Base-by-base conservation (phyloP, 2,797 vertebrate genomes). In the Spheniscus humboldti region DNA sequence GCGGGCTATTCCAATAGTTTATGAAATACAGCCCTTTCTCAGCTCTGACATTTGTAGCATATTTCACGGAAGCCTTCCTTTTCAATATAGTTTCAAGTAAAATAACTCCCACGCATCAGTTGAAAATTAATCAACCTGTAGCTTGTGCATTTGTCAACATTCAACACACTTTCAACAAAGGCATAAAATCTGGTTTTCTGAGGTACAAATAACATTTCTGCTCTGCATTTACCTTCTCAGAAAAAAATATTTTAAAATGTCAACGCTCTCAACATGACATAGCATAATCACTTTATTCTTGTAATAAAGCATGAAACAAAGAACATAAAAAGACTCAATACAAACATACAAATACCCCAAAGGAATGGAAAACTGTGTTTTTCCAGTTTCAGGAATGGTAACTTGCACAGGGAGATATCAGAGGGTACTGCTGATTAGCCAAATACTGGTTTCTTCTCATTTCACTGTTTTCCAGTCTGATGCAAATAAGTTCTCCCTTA, bases 101-200 rank as follows among this genome's bases (percentile, higher is more conserved):
- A 92, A 47, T 22, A 86, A 52, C 18, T 77, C 78, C 10, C 9
- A 78, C 57, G 60, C 33, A 71, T 85, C 2, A 7, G 50, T 6
- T 82, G 39, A 86, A 97, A 97, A 86, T 95, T 92, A 86, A 93
- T 89, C 81, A 89, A 92, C 37, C 13, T 73, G 11, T 48, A 93
- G 9, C 23, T 74, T 81, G 5, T 43, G 39, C 14, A 68, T 92
- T 90, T 96, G 35, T 66, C 90, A 83, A 60, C 31, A 91, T 9
- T 76, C 48, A 95, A 57, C 28, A 11, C 7, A 87, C 39, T 94
- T 91, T 22, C 66, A 88, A 41, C 24, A 74, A 95, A 89, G 59
- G 71, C 23, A 57, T 67, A 83, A 88, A 86, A 85, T 88, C 5
- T 50, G 6, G 8, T 82, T 90, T 92, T 88, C 31, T 76, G 50